Base-by-base conservation (phyloP, 2,113 vertebrate genomes). In the Pangasianodon gigas region DNA sequence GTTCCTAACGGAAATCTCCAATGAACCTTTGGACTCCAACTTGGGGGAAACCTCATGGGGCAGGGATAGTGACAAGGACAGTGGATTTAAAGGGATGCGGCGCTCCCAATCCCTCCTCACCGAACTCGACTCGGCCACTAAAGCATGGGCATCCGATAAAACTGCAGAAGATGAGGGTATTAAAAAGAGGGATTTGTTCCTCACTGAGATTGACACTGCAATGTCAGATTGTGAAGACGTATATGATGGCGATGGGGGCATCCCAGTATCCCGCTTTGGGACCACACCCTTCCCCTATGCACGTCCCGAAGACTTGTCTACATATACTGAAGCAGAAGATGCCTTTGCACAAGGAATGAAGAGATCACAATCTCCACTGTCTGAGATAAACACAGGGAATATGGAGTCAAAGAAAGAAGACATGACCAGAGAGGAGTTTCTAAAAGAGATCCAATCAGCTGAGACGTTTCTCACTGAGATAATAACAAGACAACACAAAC, bases 401-500 rank as follows among this genome's bases (percentile, higher is more conserved):
- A 56, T 69, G 0, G 93, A 93, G 79, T 60, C 91, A 0, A 92
- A 69, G 48, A 95, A 67, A 89, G 88, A 90, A 75, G 94, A 96
- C 92, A 95, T 96, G 94, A 95, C 95, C 18, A 93, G 95, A 41
- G 96, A 96, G 67, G 95, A 95, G 89, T 96, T 96, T 85, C 88
- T 96, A 21, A 96, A 95, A 87, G 96, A 96, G 91, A 96, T 96
- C 89, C 96, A 96, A 7, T 96, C 96, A 84, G 96, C 96, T 11
- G 96, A 96, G 90, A 96, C 96, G 2, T 96, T 96, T 91, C 92
- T 96, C 65, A 96, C 96, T 7, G 96, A 96, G 92, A 96, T 96
- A 71, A 96, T 96, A 92, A 95, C 95, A 0, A 95, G 95, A 89
- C 95, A 96, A 94, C 92, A 88, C 88, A 94, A 79, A 85, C 93